These are phyloP conservation scores for Thunnus thynnus DNA, from an alignment of 2,113 vertebrate species.

Conservation along the genomic window DNA sequence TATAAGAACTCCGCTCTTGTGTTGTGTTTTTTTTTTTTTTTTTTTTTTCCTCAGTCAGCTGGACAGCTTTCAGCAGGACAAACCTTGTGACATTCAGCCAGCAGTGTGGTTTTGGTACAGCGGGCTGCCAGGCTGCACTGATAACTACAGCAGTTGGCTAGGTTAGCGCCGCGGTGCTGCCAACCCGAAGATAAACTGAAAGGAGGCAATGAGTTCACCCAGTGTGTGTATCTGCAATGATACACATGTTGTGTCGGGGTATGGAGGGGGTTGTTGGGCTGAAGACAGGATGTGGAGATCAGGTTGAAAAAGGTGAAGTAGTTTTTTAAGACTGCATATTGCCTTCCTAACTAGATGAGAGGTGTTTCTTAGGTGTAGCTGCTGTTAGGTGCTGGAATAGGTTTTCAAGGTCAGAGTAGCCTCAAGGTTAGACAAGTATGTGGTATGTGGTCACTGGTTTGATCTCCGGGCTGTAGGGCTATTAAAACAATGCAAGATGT, in stretches of 20 bases:
- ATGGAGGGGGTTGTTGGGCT: not conserved
- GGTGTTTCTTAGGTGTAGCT: too few relatives aligned
- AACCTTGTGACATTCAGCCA: slow-evolving; percentile 48
- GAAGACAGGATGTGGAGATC: not conserved
- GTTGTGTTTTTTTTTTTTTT: not conserved
- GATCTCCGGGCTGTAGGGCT: too few relatives aligned
- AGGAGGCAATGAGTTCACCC: not conserved
- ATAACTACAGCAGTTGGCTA: not conserved
- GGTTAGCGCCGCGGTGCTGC: not conserved
- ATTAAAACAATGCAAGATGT: too few relatives aligned
- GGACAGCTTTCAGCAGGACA: slow-evolving; percentile 12
- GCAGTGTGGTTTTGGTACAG: slow-evolving; percentile 19
- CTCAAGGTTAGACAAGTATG: too few relatives aligned
- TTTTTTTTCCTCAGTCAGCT: slow-evolving; percentile 34
- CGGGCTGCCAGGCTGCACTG: not conserved
- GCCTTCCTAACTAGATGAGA: not conserved
- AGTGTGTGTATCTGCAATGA: not conserved
- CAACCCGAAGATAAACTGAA: not conserved
- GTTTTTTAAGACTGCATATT: slow-evolving; percentile 1
- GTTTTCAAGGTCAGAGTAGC: too few relatives aligned
- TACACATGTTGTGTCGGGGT: not conserved
- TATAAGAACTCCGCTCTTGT: slow-evolving; percentile 1
- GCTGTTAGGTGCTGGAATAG: too few relatives aligned
- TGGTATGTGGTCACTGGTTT: too few relatives aligned
- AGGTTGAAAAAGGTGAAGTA: not conserved